A percentile compares a stretch with the other conserved stretches of the same genome.
Evolutionary conservation across 2,113 vertebrate species (phyloP).

Genomic region (Urocitellus parryii): DNA sequence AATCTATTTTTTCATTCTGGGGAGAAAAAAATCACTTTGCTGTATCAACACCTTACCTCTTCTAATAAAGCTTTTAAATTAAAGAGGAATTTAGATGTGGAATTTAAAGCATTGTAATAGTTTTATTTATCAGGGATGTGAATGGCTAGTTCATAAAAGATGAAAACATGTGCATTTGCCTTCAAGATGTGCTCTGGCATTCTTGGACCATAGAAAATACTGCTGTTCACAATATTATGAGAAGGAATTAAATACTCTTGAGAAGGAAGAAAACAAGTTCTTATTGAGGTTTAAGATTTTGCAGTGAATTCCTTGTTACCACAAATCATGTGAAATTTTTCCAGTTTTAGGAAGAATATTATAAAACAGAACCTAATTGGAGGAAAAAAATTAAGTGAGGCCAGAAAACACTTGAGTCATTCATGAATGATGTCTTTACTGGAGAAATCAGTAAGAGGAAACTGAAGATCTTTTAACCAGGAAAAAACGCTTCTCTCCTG

Average conservation of each 20-base stretch:
- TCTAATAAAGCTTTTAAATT: constrained; percentile 28
- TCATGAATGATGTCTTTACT: background rate
- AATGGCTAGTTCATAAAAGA: constrained; percentile 51
- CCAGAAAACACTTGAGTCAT: background rate
- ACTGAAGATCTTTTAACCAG: background rate
- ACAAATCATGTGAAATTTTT: background rate
- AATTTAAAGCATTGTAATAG: constrained; percentile 21
- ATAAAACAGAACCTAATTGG: background rate
- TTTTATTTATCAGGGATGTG: background rate
- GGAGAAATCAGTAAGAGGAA: constrained; percentile 24
- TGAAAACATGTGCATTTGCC: background rate
- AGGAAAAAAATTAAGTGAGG: background rate
- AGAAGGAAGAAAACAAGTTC: constrained; percentile 46
- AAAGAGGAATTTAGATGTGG: background rate
- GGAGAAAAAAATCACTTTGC: background rate
- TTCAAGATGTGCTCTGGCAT: background rate
- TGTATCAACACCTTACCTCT: background rate
- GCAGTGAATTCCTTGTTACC: background rate
- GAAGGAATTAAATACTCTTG: constrained; percentile 39
- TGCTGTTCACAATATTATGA: background rate
- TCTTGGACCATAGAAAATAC: background rate
- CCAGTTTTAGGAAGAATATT: constrained; percentile 31
- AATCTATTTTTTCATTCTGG: background rate
- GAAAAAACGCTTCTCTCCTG: background rate
- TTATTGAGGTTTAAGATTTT: constrained; percentile 37